A percentile compares a stretch with the other conserved stretches of the same genome.
These are phyloP conservation scores for Chromobotia macracanthus DNA, from an alignment of 2,797 vertebrate species.

Conservation along the genomic window DNA sequence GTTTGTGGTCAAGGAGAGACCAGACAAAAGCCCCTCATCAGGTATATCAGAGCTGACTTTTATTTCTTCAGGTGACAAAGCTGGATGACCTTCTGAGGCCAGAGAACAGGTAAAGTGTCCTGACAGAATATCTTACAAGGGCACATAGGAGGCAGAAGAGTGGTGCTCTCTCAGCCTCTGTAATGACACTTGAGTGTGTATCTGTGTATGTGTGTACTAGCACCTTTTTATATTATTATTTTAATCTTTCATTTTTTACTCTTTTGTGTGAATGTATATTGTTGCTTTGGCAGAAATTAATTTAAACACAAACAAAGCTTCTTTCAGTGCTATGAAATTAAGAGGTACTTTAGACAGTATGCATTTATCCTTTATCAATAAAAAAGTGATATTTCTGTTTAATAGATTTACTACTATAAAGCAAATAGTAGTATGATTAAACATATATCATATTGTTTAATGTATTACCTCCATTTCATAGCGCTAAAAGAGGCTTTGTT, in stretches of 20 bases:
- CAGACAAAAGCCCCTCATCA: slow-evolving; percentile 71
- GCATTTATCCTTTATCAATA: no score
- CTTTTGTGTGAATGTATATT: no score
- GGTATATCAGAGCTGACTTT: slow-evolving; percentile 78
- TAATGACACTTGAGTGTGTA: slow-evolving; percentile 32
- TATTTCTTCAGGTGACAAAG: slow-evolving; percentile 73
- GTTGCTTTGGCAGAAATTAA: no score
- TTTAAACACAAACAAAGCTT: no score
- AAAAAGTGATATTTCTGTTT: neutral
- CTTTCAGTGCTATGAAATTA: no score
- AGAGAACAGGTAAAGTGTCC: slow-evolving; percentile 61
- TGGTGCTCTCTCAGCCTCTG: slow-evolving; percentile 42
- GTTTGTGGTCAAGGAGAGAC: slow-evolving; percentile 72
- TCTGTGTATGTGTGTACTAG: slow-evolving; percentile 22
- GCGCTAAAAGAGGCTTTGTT: slow-evolving; percentile 34
- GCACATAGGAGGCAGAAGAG: slow-evolving; percentile 49
- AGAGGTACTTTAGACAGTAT: no score
- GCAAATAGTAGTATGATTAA: neutral
- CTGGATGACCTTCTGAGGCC: slow-evolving; percentile 57
- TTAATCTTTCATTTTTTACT: no score
- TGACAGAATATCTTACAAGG: slow-evolving; percentile 55
- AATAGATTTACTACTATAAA: neutral
- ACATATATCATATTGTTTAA: neutral
- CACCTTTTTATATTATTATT: no score
- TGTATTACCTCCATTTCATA: neutral